phyloP scores from a whole-genome alignment of 2,888 invertebrate species.

The Lordiphosa andalusiaca region DNA sequence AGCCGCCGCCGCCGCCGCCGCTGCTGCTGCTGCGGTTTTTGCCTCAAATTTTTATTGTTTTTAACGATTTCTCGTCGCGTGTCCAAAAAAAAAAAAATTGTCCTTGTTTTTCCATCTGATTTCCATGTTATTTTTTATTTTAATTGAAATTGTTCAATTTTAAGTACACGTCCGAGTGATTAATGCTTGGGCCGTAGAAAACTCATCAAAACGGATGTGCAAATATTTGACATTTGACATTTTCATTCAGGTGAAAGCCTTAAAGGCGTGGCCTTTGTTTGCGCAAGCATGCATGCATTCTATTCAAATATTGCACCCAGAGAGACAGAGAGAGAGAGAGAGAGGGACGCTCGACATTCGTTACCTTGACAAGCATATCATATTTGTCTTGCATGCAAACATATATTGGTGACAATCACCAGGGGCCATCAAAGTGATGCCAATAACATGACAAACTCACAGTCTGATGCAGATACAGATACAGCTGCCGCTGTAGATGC shows the following conservation, averaged over 20 bases:
- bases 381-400: slow-evolving; percentile 50
- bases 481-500: slow-evolving; percentile 10
- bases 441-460: slow-evolving; percentile 55
- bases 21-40: slow-evolving; percentile 24
- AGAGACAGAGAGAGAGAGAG: slow-evolving; percentile 60
- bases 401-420: slow-evolving; percentile 65
- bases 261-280: slow-evolving; percentile 18
- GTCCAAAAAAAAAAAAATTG: slow-evolving; percentile 1
- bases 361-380: slow-evolving; percentile 66
- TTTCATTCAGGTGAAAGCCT: slow-evolving; percentile 17
- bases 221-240: no score
- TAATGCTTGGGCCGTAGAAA: no score
- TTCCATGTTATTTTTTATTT: slow-evolving; percentile 47
- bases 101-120: slow-evolving; percentile 50
- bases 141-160: neutral
- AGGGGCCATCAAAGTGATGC: slow-evolving; percentile 63
- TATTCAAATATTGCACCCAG: slow-evolving; percentile 61
- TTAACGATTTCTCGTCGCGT: slow-evolving; percentile 22
- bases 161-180: no score
- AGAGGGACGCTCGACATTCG: slow-evolving; percentile 27
- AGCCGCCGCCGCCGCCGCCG: slow-evolving; percentile 6
- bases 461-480: slow-evolving; percentile 4
- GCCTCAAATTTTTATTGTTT: slow-evolving; percentile 29
- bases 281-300: slow-evolving; percentile 51
- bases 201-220: no score